Evolutionary conservation across 1,140 invertebrate genomes (phyloP), one percentile per base, ranked within the genome.

Genomic region (Wiebesia pumilae): DNA sequence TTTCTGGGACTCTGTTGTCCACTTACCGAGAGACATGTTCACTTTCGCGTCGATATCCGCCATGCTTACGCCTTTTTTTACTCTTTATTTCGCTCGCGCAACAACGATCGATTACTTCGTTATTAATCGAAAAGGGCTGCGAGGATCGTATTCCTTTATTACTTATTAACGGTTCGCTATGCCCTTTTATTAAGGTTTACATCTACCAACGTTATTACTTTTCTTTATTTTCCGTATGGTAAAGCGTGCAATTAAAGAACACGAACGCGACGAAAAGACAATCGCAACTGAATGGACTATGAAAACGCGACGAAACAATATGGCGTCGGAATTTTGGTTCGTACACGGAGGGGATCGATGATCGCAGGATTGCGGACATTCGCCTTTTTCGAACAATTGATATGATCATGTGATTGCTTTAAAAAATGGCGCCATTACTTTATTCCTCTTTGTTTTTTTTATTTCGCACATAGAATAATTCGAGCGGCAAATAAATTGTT

Each of bases 1-100:
- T 43, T 33, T n/a, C 85, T 19, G 27, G 38, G 30, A 84, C 43
- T 14, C n/a, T 54, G 81, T 35, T 89, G 87, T 89, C 90, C 90
- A 94, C 93, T 94, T 93, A 94, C 93, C 93, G 82, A 93, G 93
- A 88, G 93, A 93, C 93, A 94, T 94, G 88, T 94, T 93, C 87
- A 94, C 92, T 93, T 94, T 94, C 33, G 91, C 91, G 85, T 94
- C 93, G 90, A 93, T 90, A 88, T 93, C 93, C 83, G 93, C 90
- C 93, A 94, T 94, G 84, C 90, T 91, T 47, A 33, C 3, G 21
- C 47, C 47, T 30, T 58, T 83, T 73, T 75, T 24, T 75, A 30
- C 33, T 43, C 19, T 40, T 75, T 80, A 73, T 65, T 47, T 43
- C 19, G 71, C 30, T 65, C 33, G 30, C 54, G 38, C 40, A 75